Conservation (phyloP, 2,113 vertebrate genomes). For the Rhodinocichla rosea region DNA sequence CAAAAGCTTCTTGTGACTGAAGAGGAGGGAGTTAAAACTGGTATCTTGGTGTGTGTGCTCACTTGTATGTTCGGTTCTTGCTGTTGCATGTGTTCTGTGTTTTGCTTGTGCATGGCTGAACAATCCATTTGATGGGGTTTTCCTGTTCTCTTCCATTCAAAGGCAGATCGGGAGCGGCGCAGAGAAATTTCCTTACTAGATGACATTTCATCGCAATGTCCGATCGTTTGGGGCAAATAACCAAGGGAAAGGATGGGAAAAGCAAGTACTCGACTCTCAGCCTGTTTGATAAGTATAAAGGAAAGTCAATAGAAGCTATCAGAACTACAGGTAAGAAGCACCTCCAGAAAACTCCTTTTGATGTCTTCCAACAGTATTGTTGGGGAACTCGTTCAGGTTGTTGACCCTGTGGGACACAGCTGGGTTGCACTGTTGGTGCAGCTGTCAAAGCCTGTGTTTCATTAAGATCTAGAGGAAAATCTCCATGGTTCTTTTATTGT, state of each 20-base stretch:
- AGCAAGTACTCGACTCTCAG: conserved; percentile 99
- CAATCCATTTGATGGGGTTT: neutral
- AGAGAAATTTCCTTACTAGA: conserved; percentile 99
- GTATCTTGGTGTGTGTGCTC: neutral
- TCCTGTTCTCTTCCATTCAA: neutral
- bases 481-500: neutral
- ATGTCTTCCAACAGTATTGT: neutral
- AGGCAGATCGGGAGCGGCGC: conserved; percentile 92
- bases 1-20: neutral
- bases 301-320: conserved; percentile 97
- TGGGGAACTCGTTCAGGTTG: neutral
- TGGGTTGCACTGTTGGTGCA: neutral
- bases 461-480: neutral
- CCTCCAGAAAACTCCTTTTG: neutral
- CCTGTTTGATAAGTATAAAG: conserved; percentile 99
- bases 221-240: conserved; percentile 99
- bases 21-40: neutral
- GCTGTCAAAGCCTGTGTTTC: neutral
- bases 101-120: neutral
- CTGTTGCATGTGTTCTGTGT: neutral
- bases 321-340: conserved; percentile 89
- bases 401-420: neutral
- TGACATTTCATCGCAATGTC: conserved; percentile 99
- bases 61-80: neutral
- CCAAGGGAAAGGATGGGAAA: conserved; percentile 99